Evolutionary conservation across 2,888 invertebrate species (phyloP), one percentile per base, ranked within the genome.

Genomic region (Desoria tigrina): DNA sequence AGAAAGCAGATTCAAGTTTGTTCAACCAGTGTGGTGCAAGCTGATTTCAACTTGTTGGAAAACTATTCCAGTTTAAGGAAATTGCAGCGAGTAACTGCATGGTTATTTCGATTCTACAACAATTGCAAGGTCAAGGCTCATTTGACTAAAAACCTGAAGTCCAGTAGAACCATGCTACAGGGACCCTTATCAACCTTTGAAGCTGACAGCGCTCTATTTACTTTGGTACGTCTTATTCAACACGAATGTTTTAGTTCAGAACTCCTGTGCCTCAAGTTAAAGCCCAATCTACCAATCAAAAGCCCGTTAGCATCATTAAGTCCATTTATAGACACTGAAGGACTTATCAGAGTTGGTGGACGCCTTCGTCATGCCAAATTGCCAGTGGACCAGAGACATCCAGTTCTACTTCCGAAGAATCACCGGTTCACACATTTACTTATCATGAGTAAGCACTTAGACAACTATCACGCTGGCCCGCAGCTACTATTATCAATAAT

Each of bases 91-190:
- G 18, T 49, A 7, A 49, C 49, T 7, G 49, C 11, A 49, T 18
- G n/a, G 49, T 7, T 49, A 14, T 49, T 49, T 49, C 49, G 49
- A n/a, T 49, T 49, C 18, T 18, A 18, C n/a, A n/a, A n/a, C 39
- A n/a, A n/a, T n/a, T n/a, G n/a, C n/a, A n/a, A n/a, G n/a, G n/a
- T n/a, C n/a, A n/a, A n/a, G n/a, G n/a, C n/a, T n/a, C n/a, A n/a
- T n/a, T n/a, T n/a, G n/a, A n/a, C n/a, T n/a, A n/a, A n/a, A n/a
- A n/a, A n/a, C n/a, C n/a, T n/a, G n/a, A n/a, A n/a, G n/a, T n/a
- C n/a, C n/a, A n/a, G n/a, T n/a, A n/a, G n/a, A n/a, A n/a, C n/a
- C n/a, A n/a, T n/a, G n/a, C 14, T 39, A 39, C 39, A 9, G 39
- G 11, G 16, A 39, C 39, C 39, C 14, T 14, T 39, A 14, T 11